Evolutionary conservation across 2,113 vertebrate species (phyloP).

Genomic region (Ovis aries): ARS-UI_Ramb_v3.0 NC_056066.1:79457001-79457500

Average conservation of each 20-base stretch:
- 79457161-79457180: not conserved
- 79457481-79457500: accelerated
- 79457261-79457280: not conserved
- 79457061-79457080: not conserved
- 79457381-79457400: not conserved
- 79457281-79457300: not conserved
- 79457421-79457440: not conserved
- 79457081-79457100: not conserved
- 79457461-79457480: accelerated
- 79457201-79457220: not conserved
- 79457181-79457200: not conserved
- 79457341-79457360: not conserved
- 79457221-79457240: not conserved
- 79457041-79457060: not conserved
- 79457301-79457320: not conserved
- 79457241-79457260: accelerated
- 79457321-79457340: accelerated
- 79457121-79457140: not conserved
- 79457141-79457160: not conserved
- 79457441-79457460: not conserved
- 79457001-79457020: not conserved
- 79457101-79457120: not conserved
- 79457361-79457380: not conserved
- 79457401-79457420: not conserved
- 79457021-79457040: not conserved